Conservation (phyloP, 2,113 vertebrate species). For the Buteo buteo region DNA sequence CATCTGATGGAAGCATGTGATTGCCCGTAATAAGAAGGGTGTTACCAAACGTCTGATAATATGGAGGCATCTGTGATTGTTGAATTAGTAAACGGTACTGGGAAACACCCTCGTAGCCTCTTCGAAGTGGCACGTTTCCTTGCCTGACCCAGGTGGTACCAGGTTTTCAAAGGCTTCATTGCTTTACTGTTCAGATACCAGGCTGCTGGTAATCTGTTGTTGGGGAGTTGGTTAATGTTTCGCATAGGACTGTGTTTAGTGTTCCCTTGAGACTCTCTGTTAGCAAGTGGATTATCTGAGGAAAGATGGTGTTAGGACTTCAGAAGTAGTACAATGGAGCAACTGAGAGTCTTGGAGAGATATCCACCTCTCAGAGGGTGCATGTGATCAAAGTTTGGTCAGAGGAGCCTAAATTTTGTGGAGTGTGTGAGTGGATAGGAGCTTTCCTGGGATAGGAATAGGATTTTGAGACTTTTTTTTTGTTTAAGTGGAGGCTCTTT, state of each 20-base stretch:
- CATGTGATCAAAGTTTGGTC: background rate
- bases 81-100: background rate
- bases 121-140: background rate
- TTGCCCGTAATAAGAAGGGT: background rate
- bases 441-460: background rate
- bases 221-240: background rate
- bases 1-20: background rate
- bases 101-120: background rate
- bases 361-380: background rate
- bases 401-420: background rate
- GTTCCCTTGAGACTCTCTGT: accelerated
- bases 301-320: background rate
- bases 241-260: background rate
- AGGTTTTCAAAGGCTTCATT: background rate
- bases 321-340: background rate
- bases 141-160: background rate
- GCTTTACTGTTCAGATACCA: background rate
- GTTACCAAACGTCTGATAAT: background rate
- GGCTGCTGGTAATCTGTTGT: background rate
- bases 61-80: background rate
- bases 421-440: background rate
- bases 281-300: background rate
- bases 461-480: background rate
- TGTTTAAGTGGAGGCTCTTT: background rate
- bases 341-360: background rate